Percentiles rank a stretch among this genome's conserved stretches.
phyloP scores from a whole-genome alignment of 2,888 invertebrate genomes.

The Monochamus alternatus region DNA sequence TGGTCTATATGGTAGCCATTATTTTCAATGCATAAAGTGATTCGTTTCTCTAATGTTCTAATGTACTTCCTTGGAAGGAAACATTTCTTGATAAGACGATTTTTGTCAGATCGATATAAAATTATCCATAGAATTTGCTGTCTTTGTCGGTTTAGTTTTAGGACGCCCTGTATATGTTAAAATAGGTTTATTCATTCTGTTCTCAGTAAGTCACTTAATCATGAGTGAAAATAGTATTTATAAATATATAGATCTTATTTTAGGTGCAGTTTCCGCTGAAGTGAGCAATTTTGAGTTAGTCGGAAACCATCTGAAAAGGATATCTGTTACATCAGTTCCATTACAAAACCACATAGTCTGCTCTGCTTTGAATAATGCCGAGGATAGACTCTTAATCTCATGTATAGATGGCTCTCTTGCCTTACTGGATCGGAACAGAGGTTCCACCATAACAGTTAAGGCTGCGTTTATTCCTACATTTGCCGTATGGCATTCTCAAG shows the following conservation, averaged over 20 bases:
- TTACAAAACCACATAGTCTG: constrained; percentile 81
- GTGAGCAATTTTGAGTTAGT: constrained; percentile 79
- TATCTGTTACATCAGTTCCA: constrained; percentile 79
- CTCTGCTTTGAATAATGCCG: constrained; percentile 80
- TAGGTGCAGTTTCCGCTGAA: constrained; percentile 80
- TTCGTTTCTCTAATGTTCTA: too few species aligned
- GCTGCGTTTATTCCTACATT: constrained; percentile 86
- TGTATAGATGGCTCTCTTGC: constrained; percentile 90
- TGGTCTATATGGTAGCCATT: too few species aligned
- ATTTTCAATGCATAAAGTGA: too few species aligned
- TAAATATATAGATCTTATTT: constrained; percentile 35
- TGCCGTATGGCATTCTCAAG: constrained; percentile 82
- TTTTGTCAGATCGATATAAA: too few species aligned
- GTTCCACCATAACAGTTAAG: constrained; percentile 83
- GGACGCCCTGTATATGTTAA: too few species aligned
- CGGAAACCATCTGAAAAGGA: constrained; percentile 76
- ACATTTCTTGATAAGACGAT: too few species aligned
- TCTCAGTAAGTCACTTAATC: too few species aligned
- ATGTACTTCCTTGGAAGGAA: too few species aligned
- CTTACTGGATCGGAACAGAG: constrained; percentile 83
- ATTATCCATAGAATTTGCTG: too few species aligned
- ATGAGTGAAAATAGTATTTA: too few species aligned
- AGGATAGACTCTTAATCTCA: constrained; percentile 81
- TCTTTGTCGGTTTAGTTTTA: too few species aligned
- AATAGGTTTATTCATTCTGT: too few species aligned